Percentiles rank a stretch among this genome's conserved stretches.
Conservation (phyloP, 2,797 vertebrate genomes). For the Phataginus tetradactyla region DNA sequence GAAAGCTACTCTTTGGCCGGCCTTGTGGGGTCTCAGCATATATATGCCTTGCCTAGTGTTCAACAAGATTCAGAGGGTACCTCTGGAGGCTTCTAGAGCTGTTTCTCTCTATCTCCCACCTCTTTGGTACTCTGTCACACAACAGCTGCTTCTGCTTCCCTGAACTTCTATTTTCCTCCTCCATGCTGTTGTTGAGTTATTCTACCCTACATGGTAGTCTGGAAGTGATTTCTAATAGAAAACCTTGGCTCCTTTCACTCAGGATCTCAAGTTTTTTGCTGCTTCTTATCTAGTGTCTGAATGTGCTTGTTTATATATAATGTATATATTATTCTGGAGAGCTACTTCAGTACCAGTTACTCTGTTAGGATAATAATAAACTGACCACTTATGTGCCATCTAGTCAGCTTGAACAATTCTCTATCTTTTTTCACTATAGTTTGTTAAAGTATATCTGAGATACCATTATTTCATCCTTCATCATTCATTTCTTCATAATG, state of each 20-base stretch:
- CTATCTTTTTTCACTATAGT: background rate
- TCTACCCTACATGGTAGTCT: background rate
- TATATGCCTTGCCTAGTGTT: background rate
- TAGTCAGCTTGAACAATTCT: background rate
- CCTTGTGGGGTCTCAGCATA: background rate
- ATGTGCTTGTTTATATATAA: background rate
- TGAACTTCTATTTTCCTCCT: background rate
- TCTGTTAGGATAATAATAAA: slow-evolving; percentile 18
- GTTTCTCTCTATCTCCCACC: background rate
- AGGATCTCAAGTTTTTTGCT: background rate
- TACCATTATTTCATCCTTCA: slow-evolving; percentile 32
- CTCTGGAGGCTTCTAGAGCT: background rate
- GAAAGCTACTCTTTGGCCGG: background rate
- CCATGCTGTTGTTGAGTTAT: background rate
- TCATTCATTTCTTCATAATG: background rate
- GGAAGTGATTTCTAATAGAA: background rate
- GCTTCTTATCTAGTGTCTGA: background rate
- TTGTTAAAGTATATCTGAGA: background rate
- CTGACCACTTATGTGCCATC: background rate
- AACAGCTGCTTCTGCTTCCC: background rate
- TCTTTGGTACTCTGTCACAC: background rate
- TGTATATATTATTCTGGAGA: background rate
- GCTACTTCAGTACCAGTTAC: background rate
- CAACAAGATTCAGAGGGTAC: background rate
- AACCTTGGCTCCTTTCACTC: background rate